Base-by-base conservation (phyloP, 2,797 vertebrate genomes). In the Columba guinea region DNA sequence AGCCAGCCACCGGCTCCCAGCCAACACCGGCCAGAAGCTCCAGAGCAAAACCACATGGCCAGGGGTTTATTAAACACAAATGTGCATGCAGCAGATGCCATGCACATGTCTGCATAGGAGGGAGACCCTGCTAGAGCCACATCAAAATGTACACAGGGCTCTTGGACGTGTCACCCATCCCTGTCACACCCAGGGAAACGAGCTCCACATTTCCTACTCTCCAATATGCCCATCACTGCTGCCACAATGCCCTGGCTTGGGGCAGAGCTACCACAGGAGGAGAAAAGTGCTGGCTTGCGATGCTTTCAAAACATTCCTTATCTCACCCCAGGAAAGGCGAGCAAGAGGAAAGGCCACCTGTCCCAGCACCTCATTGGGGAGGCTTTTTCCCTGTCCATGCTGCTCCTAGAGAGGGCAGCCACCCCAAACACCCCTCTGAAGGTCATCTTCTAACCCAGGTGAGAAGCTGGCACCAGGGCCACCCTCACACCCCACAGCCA, bases 11-110 rank as follows among this genome's bases (percentile, higher is more conserved):
- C 4, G 3, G 67, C 71, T 73, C 55, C 64, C 21, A 22, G 39
- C 60, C 5, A 2, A 64, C 49, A 19, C 62, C 1, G 2, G 22
- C 26, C 2, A 0, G n/a, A 37, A 0, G 1, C 48, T 71, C n/a
- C 70, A 26, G 65, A 56, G 49, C 44, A 56, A 28, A 32, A 22
- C 24, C 48, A 27, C 5, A 1, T 1, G 1, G 32, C 41, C 48
- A 56, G 41, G n/a, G 10, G 6, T 71, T 78, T 30, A 77, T 68
- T 69, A 74, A 79, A 89, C 63, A 90, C 84, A 69, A 37, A 44
- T 7, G 41, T 6, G 28, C 3, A 2, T 1, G 11, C 41, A 53
- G 51, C 9, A 19, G 41, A 63, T 64, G 69, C 60, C 30, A 27
- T 2, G 18, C 65, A 51, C 0, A 0, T 64, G 63, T 35, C 65